A percentile compares a stretch with the other conserved stretches of the same genome.
Conservation (phyloP, 2,113 vertebrate species). For the Pachyramphus minor region DNA sequence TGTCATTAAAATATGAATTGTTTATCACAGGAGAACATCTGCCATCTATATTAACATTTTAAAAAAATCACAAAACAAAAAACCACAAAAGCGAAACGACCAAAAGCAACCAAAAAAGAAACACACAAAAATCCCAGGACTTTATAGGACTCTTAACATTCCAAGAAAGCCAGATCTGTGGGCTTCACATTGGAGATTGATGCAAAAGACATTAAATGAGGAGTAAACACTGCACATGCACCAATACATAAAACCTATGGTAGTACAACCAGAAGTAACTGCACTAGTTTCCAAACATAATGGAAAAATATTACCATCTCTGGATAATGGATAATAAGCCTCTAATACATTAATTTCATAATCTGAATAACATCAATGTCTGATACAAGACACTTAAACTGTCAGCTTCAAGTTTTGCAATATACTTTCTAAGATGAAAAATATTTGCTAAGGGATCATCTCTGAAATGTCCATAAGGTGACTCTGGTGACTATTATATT, state of each 20-base stretch:
- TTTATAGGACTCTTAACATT: neutral
- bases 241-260: neutral
- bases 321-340: neutral
- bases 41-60: neutral
- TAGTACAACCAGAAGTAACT: neutral
- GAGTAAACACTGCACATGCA: neutral
- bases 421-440: neutral
- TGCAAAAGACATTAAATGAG: neutral
- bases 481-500: neutral
- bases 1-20: neutral
- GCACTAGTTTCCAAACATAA: neutral
- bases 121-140: neutral
- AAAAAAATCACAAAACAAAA: neutral
- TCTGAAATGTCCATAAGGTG: neutral
- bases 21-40: neutral
- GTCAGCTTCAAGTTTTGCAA: neutral
- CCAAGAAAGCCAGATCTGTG: neutral
- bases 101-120: accelerated
- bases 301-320: neutral
- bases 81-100: neutral
- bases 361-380: neutral
- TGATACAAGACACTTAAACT: neutral
- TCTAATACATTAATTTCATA: neutral
- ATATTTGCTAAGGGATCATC: neutral
- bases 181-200: neutral